phyloP scores from a whole-genome alignment of 1,140 invertebrate species.

The Cydia splendana region DNA sequence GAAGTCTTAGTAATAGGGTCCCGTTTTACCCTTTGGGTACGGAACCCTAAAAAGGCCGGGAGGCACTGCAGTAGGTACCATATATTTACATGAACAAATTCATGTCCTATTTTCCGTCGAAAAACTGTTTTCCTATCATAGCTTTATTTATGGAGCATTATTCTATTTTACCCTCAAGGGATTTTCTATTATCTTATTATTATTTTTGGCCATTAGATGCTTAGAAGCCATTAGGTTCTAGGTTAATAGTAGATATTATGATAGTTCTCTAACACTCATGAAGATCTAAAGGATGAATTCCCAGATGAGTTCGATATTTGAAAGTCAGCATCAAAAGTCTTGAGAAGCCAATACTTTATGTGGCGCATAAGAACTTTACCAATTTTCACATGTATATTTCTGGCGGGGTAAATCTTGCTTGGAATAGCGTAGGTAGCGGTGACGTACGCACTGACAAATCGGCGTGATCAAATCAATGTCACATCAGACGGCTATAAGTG shows the following conservation, averaged over 20 bases:
- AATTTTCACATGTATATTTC: background rate
- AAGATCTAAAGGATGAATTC: background rate
- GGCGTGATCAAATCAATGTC: constrained; percentile 8
- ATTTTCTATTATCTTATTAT: no score
- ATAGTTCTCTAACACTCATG: no score
- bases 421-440: background rate
- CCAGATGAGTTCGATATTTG: background rate
- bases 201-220: no score
- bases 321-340: background rate
- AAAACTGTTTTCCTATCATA: background rate
- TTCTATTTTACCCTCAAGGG: no score
- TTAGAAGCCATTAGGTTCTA: no score
- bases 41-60: no score
- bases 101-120: background rate
- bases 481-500: constrained; percentile 11
- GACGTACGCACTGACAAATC: constrained; percentile 4
- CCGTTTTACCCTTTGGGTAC: no score
- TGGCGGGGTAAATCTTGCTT: background rate
- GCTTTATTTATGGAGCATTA: no score
- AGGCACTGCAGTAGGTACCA: background rate
- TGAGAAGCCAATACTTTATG: background rate
- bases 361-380: background rate
- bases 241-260: no score
- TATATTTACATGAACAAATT: background rate
- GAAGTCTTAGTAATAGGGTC: no score